phyloP scores from a whole-genome alignment of 2,888 invertebrate genomes.

The Vanessa cardui region DNA sequence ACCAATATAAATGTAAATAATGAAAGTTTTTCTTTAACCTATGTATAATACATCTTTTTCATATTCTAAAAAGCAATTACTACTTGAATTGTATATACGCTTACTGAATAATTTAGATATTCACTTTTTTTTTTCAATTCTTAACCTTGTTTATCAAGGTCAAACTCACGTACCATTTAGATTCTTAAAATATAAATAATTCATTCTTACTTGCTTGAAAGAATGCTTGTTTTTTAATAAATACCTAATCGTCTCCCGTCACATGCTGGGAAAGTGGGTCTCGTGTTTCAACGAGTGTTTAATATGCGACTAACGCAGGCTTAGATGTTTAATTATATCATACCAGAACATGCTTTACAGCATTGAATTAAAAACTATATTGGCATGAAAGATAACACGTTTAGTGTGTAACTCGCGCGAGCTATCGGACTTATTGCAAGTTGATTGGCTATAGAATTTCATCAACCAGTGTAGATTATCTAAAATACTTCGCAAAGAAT shows the following conservation, averaged over 20 bases:
- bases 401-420: conserved; percentile 6
- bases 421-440: conserved; percentile 16
- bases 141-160: neutral
- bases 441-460: conserved; percentile 28
- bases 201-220: neutral
- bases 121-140: too few relatives aligned
- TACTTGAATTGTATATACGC: too few relatives aligned
- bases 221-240: conserved; percentile 6
- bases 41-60: too few relatives aligned
- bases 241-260: conserved; percentile 22
- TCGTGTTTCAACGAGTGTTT: conserved; percentile 24
- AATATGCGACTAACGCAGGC: conserved; percentile 25
- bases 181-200: too few relatives aligned
- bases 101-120: too few relatives aligned
- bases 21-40: too few relatives aligned
- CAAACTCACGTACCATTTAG: neutral
- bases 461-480: conserved; percentile 17
- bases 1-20: too few relatives aligned
- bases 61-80: too few relatives aligned
- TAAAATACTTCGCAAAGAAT: conserved; percentile 13
- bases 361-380: conserved; percentile 18
- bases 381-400: conserved; percentile 16
- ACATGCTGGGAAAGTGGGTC: conserved; percentile 28
- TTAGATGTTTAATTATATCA: conserved; percentile 18
- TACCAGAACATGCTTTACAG: conserved; percentile 17